Conservation (phyloP, 2,113 vertebrate genomes). For the Neopipo cinnamomea region DNA sequence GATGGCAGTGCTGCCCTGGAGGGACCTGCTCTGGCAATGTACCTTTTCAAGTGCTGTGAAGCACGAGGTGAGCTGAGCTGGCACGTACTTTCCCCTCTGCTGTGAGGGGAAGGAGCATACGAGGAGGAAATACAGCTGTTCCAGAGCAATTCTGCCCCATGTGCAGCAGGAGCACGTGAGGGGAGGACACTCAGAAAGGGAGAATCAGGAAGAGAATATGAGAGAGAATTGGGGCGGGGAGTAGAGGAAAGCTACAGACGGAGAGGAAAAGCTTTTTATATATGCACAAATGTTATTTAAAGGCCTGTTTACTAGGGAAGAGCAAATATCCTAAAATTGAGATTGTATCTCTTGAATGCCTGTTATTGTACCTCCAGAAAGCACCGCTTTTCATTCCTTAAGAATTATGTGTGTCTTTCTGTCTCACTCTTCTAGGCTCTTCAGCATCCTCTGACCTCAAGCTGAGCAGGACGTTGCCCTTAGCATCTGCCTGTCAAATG, state of each 20-base stretch:
- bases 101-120: neutral
- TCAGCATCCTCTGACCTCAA: neutral
- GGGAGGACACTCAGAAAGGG: neutral
- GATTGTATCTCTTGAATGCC: neutral
- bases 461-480: neutral
- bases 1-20: neutral
- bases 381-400: neutral
- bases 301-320: neutral
- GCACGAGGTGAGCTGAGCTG: neutral
- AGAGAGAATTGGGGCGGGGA: neutral
- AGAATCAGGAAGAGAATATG: neutral
- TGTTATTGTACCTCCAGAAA: neutral
- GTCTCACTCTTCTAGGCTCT: neutral
- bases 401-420: neutral
- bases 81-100: neutral
- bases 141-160: neutral
- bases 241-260: neutral
- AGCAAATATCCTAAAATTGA: neutral
- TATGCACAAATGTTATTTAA: neutral
- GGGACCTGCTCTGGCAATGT: neutral
- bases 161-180: neutral
- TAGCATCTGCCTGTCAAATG: neutral
- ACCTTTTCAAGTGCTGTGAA: neutral
- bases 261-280: neutral
- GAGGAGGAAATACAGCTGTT: conserved; percentile 43